phyloP scores from a whole-genome alignment of 2,113 vertebrate species.

The Maccullochella peelii region DNA sequence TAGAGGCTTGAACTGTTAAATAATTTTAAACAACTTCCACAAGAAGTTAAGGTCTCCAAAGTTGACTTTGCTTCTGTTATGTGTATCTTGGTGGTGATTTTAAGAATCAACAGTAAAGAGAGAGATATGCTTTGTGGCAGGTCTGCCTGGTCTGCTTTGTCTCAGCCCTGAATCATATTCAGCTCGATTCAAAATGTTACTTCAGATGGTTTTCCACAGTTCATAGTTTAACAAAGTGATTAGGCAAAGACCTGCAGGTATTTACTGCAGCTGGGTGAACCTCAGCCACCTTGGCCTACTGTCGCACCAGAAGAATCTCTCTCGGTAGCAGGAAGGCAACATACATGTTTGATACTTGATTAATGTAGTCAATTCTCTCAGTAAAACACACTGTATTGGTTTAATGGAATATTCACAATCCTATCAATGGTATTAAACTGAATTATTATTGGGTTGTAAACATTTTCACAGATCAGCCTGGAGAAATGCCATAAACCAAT shows the following conservation, averaged over 20 bases:
- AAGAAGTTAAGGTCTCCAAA: neutral
- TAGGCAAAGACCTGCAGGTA: neutral
- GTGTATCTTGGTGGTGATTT: neutral
- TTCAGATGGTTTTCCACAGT: neutral
- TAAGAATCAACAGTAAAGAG: neutral
- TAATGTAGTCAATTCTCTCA: neutral
- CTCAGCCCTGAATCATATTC: neutral
- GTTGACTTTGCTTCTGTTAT: neutral
- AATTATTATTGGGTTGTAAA: neutral
- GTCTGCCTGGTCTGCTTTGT: neutral
- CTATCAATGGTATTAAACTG: neutral
- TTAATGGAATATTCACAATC: neutral
- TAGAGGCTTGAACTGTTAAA: neutral
- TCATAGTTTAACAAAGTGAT: neutral
- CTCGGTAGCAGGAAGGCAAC: no score
- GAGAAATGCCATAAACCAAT: neutral
- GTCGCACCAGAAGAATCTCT: neutral
- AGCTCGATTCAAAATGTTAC: neutral
- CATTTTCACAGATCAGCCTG: neutral
- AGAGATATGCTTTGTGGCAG: neutral
- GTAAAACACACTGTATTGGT: neutral
- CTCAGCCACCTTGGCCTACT: neutral
- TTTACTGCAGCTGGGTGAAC: neutral
- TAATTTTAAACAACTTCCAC: neutral
- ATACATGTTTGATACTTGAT: neutral